A percentile compares a stretch with the other conserved stretches of the same genome.
Conservation (phyloP, 2,797 vertebrate genomes). For the Cercopithecus diana region DNA sequence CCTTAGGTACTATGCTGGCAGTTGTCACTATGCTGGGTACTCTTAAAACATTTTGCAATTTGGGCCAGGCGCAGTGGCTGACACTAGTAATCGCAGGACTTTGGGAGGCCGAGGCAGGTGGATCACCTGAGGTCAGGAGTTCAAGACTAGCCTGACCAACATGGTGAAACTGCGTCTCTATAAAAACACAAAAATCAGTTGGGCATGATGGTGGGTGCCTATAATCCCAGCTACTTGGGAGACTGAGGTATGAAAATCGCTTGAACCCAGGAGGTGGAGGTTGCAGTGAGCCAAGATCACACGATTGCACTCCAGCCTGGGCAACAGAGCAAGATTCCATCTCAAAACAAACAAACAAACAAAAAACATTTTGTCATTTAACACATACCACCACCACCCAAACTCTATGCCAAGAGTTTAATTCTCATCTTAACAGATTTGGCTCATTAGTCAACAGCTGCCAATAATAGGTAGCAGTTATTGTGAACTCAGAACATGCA, state of each 20-base stretch:
- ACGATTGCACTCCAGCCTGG: not conserved
- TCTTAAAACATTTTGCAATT: not conserved
- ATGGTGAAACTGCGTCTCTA: not conserved
- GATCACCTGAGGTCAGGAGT: not conserved
- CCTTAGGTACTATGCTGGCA: not conserved
- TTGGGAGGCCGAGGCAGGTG: not conserved
- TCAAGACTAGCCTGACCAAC: not conserved
- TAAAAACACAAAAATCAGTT: not conserved
- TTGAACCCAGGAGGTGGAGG: not conserved
- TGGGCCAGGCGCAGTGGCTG: not conserved
- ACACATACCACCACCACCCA: not conserved
- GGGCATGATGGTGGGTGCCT: not conserved
- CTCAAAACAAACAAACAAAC: not conserved
- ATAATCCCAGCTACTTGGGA: not conserved
- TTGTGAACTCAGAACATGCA: not conserved
- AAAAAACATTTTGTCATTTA: not conserved
- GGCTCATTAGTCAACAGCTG: not conserved
- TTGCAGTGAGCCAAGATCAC: not conserved
- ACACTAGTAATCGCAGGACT: not conserved
- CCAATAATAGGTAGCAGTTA: not conserved
- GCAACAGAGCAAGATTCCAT: not conserved
- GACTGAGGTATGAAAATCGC: not conserved
- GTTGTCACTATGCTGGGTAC: not conserved
- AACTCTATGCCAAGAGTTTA: not conserved
- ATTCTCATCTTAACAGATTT: slow-evolving; percentile 21